Evolutionary conservation across 2,888 invertebrate genomes (phyloP), one percentile per base, ranked within the genome.

Genomic region (Penaeus monodon): DNA sequence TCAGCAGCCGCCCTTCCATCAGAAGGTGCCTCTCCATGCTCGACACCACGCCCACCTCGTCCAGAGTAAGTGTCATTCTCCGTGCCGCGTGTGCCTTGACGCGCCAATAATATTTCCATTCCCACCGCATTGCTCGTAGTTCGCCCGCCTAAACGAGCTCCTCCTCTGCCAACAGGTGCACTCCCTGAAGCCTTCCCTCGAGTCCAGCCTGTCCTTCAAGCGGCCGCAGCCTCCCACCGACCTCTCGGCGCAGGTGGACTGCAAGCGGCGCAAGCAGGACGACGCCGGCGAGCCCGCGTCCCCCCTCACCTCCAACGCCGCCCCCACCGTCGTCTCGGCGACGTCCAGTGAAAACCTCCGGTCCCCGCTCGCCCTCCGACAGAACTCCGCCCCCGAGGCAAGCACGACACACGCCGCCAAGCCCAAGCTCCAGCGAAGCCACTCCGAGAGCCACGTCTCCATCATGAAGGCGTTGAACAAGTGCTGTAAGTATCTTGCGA

Each of bases 391-490:
- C 57, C 44, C 81, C 49, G 68, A 78, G 33, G 49, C n/a, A 17
- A 81, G 24, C 44, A 12, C 27, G 27, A 27, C 70, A 70, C 74
- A 33, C 22, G n/a, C 38, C n/a, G 63, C 64, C 57, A 88, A 85
- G 74, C 85, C 81, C 27, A 78, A 81, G 1, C 91, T 92, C 20
- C 91, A 91, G 84, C 93, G 96, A 81, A 95, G 95, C 44, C 94
- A 95, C 90, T 97, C 97, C 0, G 96, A 96, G 90, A 96, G 96
- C 78, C 97, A 97, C 91, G 95, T 96, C 0, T 92, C 93, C 0
- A 95, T 95, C 24, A 96, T 95, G 94, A 94, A 94, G 20, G 96
- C 96, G 0, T 92, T 96, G 89, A 95, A 81, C 80, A 86, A 95
- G 27, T 92, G 95, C 92, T 95, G 94, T 94, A 91, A 94, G 94